Percentiles rank a stretch among this genome's conserved stretches.
phyloP scores from a whole-genome alignment of 2,888 invertebrate genomes.

The Erebia epiphron region DNA sequence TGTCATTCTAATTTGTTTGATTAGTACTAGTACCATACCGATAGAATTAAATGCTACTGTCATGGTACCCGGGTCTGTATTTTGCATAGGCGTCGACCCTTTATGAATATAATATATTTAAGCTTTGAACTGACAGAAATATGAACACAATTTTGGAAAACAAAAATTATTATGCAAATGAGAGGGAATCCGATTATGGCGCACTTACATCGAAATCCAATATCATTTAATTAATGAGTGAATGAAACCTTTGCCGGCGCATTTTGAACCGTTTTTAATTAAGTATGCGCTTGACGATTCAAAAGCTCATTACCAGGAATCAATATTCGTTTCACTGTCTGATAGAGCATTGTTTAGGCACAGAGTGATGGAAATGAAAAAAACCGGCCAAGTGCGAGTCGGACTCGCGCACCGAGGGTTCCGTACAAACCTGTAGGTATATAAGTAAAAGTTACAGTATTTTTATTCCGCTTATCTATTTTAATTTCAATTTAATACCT shows the following conservation, averaged over 20 bases:
- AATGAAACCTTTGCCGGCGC: slow-evolving; percentile 29
- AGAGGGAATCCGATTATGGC: slow-evolving; percentile 32
- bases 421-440: too few relatives aligned
- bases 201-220: slow-evolving; percentile 34
- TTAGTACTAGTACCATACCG: too few relatives aligned
- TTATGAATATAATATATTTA: too few relatives aligned
- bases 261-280: slow-evolving; percentile 40
- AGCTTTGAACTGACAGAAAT: slow-evolving; percentile 3
- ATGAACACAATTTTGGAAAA: slow-evolving; percentile 15
- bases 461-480: too few relatives aligned
- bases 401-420: too few relatives aligned
- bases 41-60: too few relatives aligned
- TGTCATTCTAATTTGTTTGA: too few relatives aligned
- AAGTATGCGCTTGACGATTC: slow-evolving; percentile 32
- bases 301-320: slow-evolving; percentile 39
- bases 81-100: too few relatives aligned
- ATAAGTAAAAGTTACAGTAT: too few relatives aligned
- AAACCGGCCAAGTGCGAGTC: too few relatives aligned
- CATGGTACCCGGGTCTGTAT: too few relatives aligned
- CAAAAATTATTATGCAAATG: slow-evolving; percentile 26
- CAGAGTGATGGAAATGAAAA: slow-evolving; percentile 26
- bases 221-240: slow-evolving; percentile 29
- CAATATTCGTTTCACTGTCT: slow-evolving; percentile 39
- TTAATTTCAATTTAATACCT: too few relatives aligned
- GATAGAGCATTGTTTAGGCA: slow-evolving; percentile 42